Percentiles rank a stretch among this genome's conserved stretches.
phyloP scores from a whole-genome alignment of 2,113 vertebrate genomes.

The Patagioenas fasciata region DNA sequence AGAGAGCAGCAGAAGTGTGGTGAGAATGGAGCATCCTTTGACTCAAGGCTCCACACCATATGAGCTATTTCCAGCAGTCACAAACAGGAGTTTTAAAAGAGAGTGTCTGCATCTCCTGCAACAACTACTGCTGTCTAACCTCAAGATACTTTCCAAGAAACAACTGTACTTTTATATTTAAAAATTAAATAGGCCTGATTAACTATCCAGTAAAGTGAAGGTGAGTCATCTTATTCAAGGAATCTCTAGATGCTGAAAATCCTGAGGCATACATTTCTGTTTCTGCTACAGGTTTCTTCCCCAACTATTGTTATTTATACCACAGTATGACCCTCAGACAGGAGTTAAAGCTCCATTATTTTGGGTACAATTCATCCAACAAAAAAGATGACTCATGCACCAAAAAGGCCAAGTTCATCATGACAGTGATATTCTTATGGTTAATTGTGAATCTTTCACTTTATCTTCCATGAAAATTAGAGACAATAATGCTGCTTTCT shows the following conservation, averaged over 20 bases:
- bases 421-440: background rate
- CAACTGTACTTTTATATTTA: background rate
- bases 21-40: background rate
- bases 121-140: background rate
- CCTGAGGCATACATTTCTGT: background rate
- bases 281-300: background rate
- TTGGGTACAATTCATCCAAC: background rate
- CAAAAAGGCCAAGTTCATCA: background rate
- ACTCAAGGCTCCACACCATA: background rate
- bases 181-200: background rate
- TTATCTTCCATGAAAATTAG: background rate
- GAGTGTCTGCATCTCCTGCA: background rate
- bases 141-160: background rate
- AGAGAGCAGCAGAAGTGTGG: background rate
- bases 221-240: background rate
- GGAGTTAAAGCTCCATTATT: background rate
- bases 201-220: background rate
- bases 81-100: background rate
- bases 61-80: background rate
- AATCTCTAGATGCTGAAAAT: background rate
- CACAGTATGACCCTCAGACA: background rate
- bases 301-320: background rate
- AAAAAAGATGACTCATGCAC: background rate
- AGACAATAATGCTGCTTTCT: background rate
- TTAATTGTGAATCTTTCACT: background rate